Base-by-base conservation (phyloP, 2,113 vertebrate species). In the Danionella cerebrum region DNA sequence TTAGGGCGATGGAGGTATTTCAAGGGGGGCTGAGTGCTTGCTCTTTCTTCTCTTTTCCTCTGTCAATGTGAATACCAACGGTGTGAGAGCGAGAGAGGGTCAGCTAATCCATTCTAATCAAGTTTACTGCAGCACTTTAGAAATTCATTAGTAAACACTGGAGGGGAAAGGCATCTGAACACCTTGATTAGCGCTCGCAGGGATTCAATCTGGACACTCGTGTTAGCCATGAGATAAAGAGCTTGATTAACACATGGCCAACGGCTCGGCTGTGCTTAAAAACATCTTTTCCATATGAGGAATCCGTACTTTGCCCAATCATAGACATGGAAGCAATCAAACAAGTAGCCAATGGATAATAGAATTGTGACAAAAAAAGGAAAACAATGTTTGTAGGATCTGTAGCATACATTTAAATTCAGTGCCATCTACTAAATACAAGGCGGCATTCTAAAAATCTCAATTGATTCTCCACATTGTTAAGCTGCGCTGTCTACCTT, bases 91-190 rank as follows among this genome's bases (percentile, higher is more conserved):
- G n/a, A n/a, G n/a, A n/a, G n/a, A n/a, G n/a, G 81, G 81, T 80
- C 63, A 79, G 74, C 75, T 78, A 81, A 88, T 86, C 82, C 80
- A 80, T 87, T 84, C 73, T 81, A 84, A 87, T 89, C 82, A 84
- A 83, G 75, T 72, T 76, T 67, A 68, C 79, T 71, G 79, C 67
- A 67, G 73, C 79, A 82, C 76, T 65, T 79, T 76, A 82, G 83
- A 65, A 76, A 65, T 84, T 84, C 77, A 86, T 88, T 86, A 88
- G 83, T 74, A 82, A 83, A 80, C 80, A 82, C 78, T 67, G 72
- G 67, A 77, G 66, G 78, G 77, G 47, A 66, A 45, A 25, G 9
- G 79, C 71, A 41, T 74, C 76, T 74, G 48, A 48, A 66, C 69
- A 38, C 55, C 72, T 60, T 85, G 82, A 83, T 86, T 83, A 85